Percentiles rank a stretch among this genome's conserved stretches.
These are phyloP conservation scores for Apteryx mantelli DNA, from an alignment of 2,113 vertebrate genomes.

Conservation along the genomic window DNA sequence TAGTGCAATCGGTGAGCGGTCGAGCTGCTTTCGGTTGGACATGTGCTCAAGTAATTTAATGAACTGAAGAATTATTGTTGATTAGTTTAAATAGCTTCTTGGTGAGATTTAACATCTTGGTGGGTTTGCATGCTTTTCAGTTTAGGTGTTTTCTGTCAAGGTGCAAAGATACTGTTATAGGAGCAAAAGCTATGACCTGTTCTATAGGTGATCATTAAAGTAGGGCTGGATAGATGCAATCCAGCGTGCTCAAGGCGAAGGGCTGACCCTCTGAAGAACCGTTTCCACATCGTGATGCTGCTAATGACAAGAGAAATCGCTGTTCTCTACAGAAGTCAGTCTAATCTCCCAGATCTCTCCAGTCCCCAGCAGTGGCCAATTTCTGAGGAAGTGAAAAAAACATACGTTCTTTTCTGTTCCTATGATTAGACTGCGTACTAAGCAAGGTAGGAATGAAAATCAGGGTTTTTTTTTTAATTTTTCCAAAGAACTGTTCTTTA, in stretches of 20 bases:
- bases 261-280: neutral
- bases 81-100: neutral
- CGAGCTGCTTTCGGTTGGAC: neutral
- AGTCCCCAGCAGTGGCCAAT: neutral
- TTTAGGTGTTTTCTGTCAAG: neutral
- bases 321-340: neutral
- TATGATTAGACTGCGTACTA: neutral
- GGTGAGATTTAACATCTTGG: neutral
- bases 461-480: no score
- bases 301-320: neutral
- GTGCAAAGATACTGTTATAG: neutral
- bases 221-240: neutral
- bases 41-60: neutral
- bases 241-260: neutral
- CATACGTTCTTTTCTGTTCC: accelerated
- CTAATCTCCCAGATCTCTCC: no score
- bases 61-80: neutral
- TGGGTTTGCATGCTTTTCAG: neutral
- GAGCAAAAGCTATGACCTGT: no score
- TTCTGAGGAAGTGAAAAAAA: neutral
- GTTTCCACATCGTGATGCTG: neutral
- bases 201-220: accelerated
- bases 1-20: neutral
- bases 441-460: neutral
- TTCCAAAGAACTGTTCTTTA: neutral